These are phyloP conservation scores for Papilio glaucus DNA, from an alignment of 1,140 invertebrate genomes.

Conservation along the genomic window DNA sequence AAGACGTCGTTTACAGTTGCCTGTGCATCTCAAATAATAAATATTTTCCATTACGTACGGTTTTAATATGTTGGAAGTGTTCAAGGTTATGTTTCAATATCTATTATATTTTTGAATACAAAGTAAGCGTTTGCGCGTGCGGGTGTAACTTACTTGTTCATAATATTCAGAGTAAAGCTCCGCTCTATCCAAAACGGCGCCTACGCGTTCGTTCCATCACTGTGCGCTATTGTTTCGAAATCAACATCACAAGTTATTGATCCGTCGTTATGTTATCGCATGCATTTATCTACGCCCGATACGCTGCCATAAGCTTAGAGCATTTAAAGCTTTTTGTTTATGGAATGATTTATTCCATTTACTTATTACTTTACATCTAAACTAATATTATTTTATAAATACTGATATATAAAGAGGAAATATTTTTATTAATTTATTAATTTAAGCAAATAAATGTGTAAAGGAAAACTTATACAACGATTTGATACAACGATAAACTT, in stretches of 20 bases:
- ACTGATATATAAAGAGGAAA: too few species aligned
- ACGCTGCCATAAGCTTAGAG: slow-evolving; percentile 46
- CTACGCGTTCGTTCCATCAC: slow-evolving; percentile 43
- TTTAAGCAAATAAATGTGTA: too few species aligned
- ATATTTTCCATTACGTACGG: neutral
- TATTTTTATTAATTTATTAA: too few species aligned
- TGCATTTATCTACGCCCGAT: slow-evolving; percentile 60
- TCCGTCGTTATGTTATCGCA: slow-evolving; percentile 71
- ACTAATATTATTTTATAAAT: too few species aligned
- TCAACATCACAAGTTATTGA: slow-evolving; percentile 66
- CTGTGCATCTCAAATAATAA: too few species aligned
- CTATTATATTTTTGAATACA: neutral
- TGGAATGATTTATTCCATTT: neutral
- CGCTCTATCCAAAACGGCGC: slow-evolving; percentile 17
- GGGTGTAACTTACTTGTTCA: neutral
- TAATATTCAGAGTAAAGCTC: neutral
- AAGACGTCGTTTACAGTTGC: too few species aligned
- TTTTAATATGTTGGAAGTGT: neutral
- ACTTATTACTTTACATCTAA: neutral
- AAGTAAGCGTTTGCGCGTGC: neutral
- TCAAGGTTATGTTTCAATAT: neutral
- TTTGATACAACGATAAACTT: too few species aligned
- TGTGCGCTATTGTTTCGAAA: slow-evolving; percentile 50
- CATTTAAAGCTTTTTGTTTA: slow-evolving; percentile 41
- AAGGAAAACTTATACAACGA: too few species aligned